Evolutionary conservation across 2,797 vertebrate species (phyloP).

Genomic region (Bucorvus abyssinicus): DNA sequence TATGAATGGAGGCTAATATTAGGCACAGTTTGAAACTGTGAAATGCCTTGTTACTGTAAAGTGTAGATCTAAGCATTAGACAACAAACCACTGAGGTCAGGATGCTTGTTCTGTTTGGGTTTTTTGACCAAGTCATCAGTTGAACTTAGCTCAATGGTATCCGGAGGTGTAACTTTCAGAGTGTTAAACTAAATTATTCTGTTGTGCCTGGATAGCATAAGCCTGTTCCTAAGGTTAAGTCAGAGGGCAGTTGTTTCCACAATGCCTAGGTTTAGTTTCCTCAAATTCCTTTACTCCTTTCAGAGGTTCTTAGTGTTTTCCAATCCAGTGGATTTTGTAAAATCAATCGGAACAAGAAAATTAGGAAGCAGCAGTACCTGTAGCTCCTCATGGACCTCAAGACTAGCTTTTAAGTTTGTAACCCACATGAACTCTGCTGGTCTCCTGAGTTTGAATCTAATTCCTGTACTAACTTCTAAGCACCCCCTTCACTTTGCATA

Average conservation of each 20-base stretch:
- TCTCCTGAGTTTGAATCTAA: background rate
- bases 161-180: background rate
- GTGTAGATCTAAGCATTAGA: background rate
- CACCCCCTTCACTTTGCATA: background rate
- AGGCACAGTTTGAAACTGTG: background rate
- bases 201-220: background rate
- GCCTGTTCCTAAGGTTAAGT: background rate
- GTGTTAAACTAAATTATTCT: background rate
- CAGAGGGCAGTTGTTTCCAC: background rate
- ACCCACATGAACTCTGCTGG: background rate
- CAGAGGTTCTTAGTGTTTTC: background rate
- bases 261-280: background rate
- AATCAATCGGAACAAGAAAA: background rate
- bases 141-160: background rate
- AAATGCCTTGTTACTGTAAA: background rate
- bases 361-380: background rate
- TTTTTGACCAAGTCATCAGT: background rate
- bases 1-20: background rate
- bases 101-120: background rate
- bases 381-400: background rate
- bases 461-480: background rate
- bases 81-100: background rate
- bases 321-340: background rate
- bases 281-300: background rate
- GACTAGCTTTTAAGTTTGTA: background rate